A percentile compares a stretch with the other conserved stretches of the same genome.
Evolutionary conservation across 1,140 invertebrate species (phyloP).

Genomic region (Caenorhabditis inopinata): DNA sequence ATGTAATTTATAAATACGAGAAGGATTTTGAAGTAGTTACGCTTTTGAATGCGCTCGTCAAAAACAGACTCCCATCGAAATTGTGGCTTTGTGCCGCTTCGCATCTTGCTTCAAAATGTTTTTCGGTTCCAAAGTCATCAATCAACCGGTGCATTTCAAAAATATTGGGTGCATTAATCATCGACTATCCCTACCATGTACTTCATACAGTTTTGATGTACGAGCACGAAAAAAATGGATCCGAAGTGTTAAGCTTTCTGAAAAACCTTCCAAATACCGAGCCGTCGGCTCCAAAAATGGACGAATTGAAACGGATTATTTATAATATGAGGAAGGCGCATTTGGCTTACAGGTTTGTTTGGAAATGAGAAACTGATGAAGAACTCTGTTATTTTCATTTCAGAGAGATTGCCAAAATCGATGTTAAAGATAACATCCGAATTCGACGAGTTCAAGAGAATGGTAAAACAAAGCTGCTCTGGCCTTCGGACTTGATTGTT

Average conservation of each 20-base stretch:
- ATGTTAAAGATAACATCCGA: background rate
- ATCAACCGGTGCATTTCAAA: background rate
- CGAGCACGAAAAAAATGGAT: background rate
- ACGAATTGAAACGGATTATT: background rate
- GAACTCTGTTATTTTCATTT: background rate
- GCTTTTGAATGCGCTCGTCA: background rate
- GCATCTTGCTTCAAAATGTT: conserved; percentile 25
- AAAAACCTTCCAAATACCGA: background rate
- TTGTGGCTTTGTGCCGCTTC: background rate
- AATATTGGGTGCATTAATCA: background rate
- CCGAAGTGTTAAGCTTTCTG: background rate
- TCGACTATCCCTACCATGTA: background rate
- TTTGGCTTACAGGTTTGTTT: background rate
- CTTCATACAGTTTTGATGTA: conserved; percentile 4
- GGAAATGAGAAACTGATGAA: no score
- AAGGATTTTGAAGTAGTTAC: background rate
- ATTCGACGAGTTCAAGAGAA: background rate
- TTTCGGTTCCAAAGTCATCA: background rate
- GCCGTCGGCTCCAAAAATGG: background rate
- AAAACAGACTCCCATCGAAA: background rate
- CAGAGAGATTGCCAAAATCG: background rate
- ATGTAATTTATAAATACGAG: conserved; percentile 34
- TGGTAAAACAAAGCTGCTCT: background rate
- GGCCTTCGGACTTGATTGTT: background rate
- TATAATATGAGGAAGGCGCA: background rate